phyloP scores from a whole-genome alignment of 2,888 invertebrate genomes.

The Tipula helvola region DNA sequence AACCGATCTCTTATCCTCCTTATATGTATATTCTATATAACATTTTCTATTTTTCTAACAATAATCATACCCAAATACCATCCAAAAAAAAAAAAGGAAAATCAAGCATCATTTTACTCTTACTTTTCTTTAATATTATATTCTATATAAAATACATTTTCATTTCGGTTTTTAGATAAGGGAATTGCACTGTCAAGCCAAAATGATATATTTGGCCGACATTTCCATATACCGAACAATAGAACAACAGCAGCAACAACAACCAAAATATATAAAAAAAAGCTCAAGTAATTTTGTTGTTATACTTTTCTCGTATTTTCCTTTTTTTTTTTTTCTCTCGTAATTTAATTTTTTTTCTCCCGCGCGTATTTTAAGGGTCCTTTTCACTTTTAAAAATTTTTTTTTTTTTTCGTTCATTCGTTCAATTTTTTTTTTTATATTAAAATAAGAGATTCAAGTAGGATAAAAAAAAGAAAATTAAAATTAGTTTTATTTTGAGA shows the following conservation, averaged over 20 bases:
- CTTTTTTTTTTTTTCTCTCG: neutral
- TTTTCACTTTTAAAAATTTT: neutral
- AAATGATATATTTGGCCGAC: slow-evolving; percentile 53
- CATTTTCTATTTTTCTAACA: neutral
- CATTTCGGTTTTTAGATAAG: slow-evolving; percentile 36
- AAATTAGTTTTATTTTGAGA: neutral
- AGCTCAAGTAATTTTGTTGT: neutral
- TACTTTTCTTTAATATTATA: neutral
- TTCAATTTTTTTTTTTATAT: neutral
- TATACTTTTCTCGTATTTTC: neutral
- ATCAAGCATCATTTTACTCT: slow-evolving; percentile 4
- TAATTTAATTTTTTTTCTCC: slow-evolving; percentile 4
- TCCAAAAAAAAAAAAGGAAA: neutral
- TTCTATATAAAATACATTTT: neutral
- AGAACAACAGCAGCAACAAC: neutral
- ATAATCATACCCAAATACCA: neutral
- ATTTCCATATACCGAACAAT: slow-evolving; percentile 36
- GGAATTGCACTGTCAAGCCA: slow-evolving; percentile 54
- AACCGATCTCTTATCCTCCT: neutral
- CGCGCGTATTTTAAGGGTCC: slow-evolving; percentile 4
- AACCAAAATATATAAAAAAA: neutral
- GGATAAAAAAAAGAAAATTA: slow-evolving; percentile 4
- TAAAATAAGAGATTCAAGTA: neutral
- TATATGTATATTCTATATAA: neutral
- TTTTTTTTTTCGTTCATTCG: neutral